These are phyloP conservation scores for Sinella curviseta DNA, from an alignment of 1,140 invertebrate species.

Conservation along the genomic window DNA sequence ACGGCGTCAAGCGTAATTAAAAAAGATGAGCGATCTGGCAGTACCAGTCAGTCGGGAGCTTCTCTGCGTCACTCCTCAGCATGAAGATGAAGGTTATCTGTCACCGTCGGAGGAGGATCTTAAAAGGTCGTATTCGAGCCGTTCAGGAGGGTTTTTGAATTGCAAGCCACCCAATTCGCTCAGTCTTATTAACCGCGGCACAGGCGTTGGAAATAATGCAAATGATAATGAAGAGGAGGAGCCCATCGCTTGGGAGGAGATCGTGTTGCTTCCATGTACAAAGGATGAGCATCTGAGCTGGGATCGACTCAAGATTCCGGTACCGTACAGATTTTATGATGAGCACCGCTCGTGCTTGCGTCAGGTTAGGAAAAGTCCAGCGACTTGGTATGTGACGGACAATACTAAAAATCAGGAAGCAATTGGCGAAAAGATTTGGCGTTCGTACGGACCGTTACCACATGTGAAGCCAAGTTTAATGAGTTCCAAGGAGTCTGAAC, in stretches of 20 bases:
- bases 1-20: too few species aligned
- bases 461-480: neutral
- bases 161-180: neutral
- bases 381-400: neutral
- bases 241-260: slow-evolving; percentile 17
- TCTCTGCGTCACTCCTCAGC: neutral
- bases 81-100: slow-evolving; percentile 44
- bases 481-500: neutral
- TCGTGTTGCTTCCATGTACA: neutral
- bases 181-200: neutral
- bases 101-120: slow-evolving; percentile 36
- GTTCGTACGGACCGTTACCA: neutral
- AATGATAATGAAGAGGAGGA: slow-evolving; percentile 6
- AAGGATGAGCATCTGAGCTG: slow-evolving; percentile 28
- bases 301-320: slow-evolving; percentile 22
- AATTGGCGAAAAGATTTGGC: slow-evolving; percentile 18
- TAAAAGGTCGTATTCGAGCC: neutral
- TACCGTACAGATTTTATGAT: slow-evolving; percentile 28
- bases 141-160: neutral
- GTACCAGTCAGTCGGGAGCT: neutral
- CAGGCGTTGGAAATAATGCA: neutral
- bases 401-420: neutral
- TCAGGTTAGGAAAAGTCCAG: neutral
- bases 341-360: neutral
- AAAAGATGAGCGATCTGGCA: neutral